Evolutionary conservation across 1,140 invertebrate genomes (phyloP).

Genomic region (Philopotamus ludificatus): DNA sequence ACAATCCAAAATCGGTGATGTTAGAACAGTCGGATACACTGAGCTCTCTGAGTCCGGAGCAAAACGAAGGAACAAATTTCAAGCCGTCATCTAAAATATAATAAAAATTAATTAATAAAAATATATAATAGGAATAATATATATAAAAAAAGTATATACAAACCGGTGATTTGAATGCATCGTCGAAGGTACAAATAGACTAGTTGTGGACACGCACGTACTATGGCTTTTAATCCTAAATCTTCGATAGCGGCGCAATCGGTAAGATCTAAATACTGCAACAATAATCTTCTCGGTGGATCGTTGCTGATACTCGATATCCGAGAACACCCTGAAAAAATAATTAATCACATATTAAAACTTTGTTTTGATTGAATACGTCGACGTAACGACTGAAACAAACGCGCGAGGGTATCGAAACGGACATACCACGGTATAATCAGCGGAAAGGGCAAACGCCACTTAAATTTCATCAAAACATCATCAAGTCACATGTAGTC

Average conservation of each 20-base stretch:
- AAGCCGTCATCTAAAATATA: conserved; percentile 66
- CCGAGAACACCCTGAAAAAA: conserved; percentile 62
- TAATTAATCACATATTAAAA: conserved; percentile 20
- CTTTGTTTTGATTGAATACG: not conserved
- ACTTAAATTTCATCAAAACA: not conserved
- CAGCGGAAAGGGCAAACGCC: not conserved
- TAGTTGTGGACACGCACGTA: conserved; percentile 82
- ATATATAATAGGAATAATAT: conserved; percentile 4
- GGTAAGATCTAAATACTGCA: conserved; percentile 79
- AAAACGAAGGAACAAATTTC: conserved; percentile 83
- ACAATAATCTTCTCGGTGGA: conserved; percentile 59
- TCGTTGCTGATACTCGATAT: conserved; percentile 70
- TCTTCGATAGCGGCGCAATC: conserved; percentile 84
- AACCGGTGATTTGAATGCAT: conserved; percentile 82
- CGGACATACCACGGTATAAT: not conserved
- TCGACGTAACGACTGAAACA: not conserved
- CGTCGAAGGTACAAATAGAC: conserved; percentile 85
- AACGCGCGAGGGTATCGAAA: not conserved
- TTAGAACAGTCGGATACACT: conserved; percentile 87
- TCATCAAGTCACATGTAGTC: not conserved
- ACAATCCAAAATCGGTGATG: conserved; percentile 88
- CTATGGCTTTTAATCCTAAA: conserved; percentile 75
- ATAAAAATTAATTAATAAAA: conserved; percentile 25
- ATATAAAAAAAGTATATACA: conserved; percentile 28
- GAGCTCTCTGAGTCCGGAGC: conserved; percentile 76